Conservation (phyloP, 2,888 invertebrate genomes). For the Ephialtes manifestator region DNA sequence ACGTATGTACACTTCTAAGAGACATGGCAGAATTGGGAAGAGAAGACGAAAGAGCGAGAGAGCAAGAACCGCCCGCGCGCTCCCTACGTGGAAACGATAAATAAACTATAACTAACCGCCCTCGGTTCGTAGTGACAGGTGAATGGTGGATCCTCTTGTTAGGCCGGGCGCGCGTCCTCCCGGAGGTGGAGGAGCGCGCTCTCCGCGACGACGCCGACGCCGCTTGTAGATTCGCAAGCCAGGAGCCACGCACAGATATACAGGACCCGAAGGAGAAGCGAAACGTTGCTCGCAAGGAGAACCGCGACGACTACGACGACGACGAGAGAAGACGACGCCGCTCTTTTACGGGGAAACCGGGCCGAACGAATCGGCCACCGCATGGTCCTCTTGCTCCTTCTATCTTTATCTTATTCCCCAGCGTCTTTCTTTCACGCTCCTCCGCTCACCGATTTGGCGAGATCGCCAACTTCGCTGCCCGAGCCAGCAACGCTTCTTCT, state of each 20-base stretch:
- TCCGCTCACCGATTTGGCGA: constrained; percentile 55
- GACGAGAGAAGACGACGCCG: constrained; percentile 51
- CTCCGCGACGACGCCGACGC: constrained; percentile 59
- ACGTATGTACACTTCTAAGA: constrained; percentile 79
- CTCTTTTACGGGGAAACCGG: constrained; percentile 74
- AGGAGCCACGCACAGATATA: constrained; percentile 64
- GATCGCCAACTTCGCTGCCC: constrained; percentile 30
- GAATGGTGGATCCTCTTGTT: constrained; percentile 85
- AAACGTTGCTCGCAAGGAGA: constrained; percentile 1
- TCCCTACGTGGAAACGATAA: constrained; percentile 84
- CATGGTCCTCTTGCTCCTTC: constrained; percentile 52
- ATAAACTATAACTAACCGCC: constrained; percentile 85
- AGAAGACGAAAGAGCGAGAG: constrained; percentile 7
- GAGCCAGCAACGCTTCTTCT: constrained; percentile 2
- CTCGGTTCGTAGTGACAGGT: constrained; percentile 84
- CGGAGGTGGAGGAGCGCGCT: constrained; percentile 53
- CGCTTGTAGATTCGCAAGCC: constrained; percentile 62
- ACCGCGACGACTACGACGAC: constrained; percentile 7
- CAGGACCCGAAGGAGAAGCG: constrained; percentile 17
- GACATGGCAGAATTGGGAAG: constrained; percentile 35
- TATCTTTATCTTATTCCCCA: constrained; percentile 33
- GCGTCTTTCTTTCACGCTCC: constrained; percentile 47
- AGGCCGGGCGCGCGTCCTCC: constrained; percentile 72
- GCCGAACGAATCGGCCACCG: constrained; percentile 68
- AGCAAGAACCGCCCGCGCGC: constrained; percentile 75